Percentiles rank a stretch among this genome's conserved stretches.
These are phyloP conservation scores for Scomberomorus guttatus DNA, from an alignment of 2,797 vertebrate genomes.

Conservation along the genomic window DNA sequence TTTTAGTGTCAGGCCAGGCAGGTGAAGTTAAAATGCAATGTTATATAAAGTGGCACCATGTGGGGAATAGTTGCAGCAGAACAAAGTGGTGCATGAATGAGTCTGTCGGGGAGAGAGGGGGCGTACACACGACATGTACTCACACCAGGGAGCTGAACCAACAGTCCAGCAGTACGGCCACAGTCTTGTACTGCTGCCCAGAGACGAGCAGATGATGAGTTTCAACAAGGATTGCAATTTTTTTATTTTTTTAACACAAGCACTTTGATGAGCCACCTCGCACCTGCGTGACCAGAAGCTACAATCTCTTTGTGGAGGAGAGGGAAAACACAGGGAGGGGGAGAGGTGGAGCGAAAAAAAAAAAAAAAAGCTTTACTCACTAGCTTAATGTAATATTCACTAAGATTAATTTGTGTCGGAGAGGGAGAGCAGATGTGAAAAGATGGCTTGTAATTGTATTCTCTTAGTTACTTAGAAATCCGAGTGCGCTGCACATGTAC, in stretches of 20 bases:
- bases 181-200: constrained; percentile 19
- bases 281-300: background rate
- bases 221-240: constrained; percentile 1
- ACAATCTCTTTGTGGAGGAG: background rate
- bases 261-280: background rate
- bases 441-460: constrained; percentile 37
- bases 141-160: constrained; percentile 30
- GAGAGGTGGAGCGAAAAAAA: too few relatives aligned
- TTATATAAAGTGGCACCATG: background rate
- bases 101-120: background rate
- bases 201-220: constrained; percentile 22
- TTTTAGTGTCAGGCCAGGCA: background rate
- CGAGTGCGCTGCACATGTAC: constrained; percentile 25
- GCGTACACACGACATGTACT: background rate
- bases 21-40: background rate
- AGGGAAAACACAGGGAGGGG: background rate
- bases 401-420: constrained; percentile 19
- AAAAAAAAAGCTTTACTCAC: constrained; percentile 21
- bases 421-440: constrained; percentile 17
- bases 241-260: constrained; percentile 27
- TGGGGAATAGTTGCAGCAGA: constrained; percentile 9
- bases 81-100: constrained; percentile 7
- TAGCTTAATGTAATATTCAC: constrained; percentile 32
- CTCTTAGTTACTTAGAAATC: constrained; percentile 49
- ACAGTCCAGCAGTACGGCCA: background rate